Conservation (phyloP, 2,888 invertebrate species). For the Branchinecta sandiegonensis region DNA sequence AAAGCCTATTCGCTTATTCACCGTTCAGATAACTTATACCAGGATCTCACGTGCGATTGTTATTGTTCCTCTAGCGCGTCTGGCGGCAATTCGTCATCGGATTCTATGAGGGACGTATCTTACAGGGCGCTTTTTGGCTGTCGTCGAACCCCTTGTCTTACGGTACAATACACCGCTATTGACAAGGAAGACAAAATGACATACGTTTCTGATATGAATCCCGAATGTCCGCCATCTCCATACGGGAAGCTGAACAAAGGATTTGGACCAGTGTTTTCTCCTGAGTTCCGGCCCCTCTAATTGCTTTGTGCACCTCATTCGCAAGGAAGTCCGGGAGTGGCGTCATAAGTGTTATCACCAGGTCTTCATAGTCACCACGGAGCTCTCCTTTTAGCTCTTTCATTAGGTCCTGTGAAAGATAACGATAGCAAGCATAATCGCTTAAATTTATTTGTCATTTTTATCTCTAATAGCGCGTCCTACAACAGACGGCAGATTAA, state of each 20-base stretch:
- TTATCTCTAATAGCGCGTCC: too few relatives aligned
- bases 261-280: constrained; percentile 34
- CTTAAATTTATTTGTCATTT: too few relatives aligned
- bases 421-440: not conserved
- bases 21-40: too few relatives aligned
- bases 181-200: not conserved
- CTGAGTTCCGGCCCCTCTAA: constrained; percentile 35
- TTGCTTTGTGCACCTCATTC: constrained; percentile 34
- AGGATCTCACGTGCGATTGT: too few relatives aligned
- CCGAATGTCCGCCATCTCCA: constrained; percentile 27
- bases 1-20: too few relatives aligned
- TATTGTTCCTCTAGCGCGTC: too few relatives aligned
- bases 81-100: too few relatives aligned
- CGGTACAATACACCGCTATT: too few relatives aligned
- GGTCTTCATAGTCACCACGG: constrained; percentile 35
- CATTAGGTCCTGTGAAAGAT: constrained; percentile 29
- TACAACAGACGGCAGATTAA: too few relatives aligned
- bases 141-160: too few relatives aligned
- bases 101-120: too few relatives aligned
- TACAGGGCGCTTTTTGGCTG: too few relatives aligned
- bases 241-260: constrained; percentile 34
- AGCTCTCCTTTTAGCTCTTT: constrained; percentile 34
- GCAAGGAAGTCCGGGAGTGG: constrained; percentile 34
- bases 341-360: constrained; percentile 35
- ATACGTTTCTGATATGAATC: constrained; percentile 4